Percentiles rank a stretch among this genome's conserved stretches.
Conservation (phyloP, 2,888 invertebrate genomes). For the Dicranocentrus wangi region DNA sequence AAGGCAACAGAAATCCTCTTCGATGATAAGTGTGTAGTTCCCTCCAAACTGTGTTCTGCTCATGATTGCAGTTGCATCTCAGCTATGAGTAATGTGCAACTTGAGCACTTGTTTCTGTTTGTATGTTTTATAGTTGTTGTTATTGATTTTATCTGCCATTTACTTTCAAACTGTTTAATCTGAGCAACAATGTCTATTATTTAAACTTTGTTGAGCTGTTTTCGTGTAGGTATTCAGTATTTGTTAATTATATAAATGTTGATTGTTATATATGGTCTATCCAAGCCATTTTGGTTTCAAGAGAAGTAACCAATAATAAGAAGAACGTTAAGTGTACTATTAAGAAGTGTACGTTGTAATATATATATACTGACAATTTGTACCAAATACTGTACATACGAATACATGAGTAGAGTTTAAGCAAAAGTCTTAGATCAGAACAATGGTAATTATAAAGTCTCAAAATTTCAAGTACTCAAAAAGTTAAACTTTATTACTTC, state of each 20-base stretch:
- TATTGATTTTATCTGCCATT: slow-evolving; percentile 9
- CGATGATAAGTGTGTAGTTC: neutral
- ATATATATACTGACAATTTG: slow-evolving; percentile 56
- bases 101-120: slow-evolving; percentile 16
- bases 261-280: slow-evolving; percentile 23
- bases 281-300: neutral
- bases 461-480: slow-evolving; percentile 22
- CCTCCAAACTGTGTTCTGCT: slow-evolving; percentile 30
- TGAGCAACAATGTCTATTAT: slow-evolving; percentile 1
- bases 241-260: slow-evolving; percentile 11
- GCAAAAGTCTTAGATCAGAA: slow-evolving; percentile 7
- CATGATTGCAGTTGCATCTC: neutral
- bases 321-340: slow-evolving; percentile 1
- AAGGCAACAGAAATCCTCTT: neutral
- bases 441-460: slow-evolving; percentile 33
- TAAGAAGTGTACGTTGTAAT: slow-evolving; percentile 11
- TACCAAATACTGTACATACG: slow-evolving; percentile 63
- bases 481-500: slow-evolving; percentile 8
- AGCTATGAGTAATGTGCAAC: neutral
- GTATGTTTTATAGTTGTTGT: slow-evolving; percentile 6
- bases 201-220: slow-evolving; percentile 18
- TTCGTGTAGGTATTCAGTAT: slow-evolving; percentile 19
- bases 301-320: neutral
- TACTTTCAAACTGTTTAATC: slow-evolving; percentile 17
- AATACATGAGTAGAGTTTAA: slow-evolving; percentile 13